Percentiles rank a stretch among this genome's conserved stretches.
Evolutionary conservation across 1,140 invertebrate species (phyloP).

Genomic region (Listronotus bonariensis): DNA sequence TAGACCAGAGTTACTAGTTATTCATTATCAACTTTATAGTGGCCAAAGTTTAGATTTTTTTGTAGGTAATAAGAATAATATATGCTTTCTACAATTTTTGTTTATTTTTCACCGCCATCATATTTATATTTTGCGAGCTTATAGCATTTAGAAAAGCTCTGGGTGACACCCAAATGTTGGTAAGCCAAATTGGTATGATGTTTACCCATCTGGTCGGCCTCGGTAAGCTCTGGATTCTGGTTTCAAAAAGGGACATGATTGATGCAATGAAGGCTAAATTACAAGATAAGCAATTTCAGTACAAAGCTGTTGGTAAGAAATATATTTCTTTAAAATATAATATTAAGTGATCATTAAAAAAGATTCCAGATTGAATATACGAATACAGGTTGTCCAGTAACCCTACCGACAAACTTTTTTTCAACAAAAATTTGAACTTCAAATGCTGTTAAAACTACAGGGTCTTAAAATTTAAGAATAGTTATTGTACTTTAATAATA

Average conservation of each 20-base stretch:
- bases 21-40: too few relatives aligned
- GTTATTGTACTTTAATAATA: too few relatives aligned
- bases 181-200: slow-evolving; percentile 45
- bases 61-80: slow-evolving; percentile 14
- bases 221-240: slow-evolving; percentile 32
- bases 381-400: too few relatives aligned
- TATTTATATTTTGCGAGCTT: slow-evolving; percentile 29
- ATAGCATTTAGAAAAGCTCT: slow-evolving; percentile 21
- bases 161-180: slow-evolving; percentile 12
- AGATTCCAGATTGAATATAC: too few relatives aligned
- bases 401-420: too few relatives aligned
- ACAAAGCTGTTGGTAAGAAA: slow-evolving; percentile 20
- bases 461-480: too few relatives aligned
- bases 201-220: slow-evolving; percentile 37
- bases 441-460: too few relatives aligned
- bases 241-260: slow-evolving; percentile 14
- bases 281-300: slow-evolving; percentile 30
- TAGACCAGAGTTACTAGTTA: too few relatives aligned
- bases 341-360: too few relatives aligned
- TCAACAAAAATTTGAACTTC: too few relatives aligned
- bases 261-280: slow-evolving; percentile 27
- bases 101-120: slow-evolving; percentile 8
- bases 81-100: slow-evolving; percentile 26
- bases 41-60: too few relatives aligned
- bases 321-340: too few relatives aligned